These are phyloP conservation scores for Vultur gryphus DNA, from an alignment of 2,797 vertebrate genomes.

Conservation along the genomic window DNA sequence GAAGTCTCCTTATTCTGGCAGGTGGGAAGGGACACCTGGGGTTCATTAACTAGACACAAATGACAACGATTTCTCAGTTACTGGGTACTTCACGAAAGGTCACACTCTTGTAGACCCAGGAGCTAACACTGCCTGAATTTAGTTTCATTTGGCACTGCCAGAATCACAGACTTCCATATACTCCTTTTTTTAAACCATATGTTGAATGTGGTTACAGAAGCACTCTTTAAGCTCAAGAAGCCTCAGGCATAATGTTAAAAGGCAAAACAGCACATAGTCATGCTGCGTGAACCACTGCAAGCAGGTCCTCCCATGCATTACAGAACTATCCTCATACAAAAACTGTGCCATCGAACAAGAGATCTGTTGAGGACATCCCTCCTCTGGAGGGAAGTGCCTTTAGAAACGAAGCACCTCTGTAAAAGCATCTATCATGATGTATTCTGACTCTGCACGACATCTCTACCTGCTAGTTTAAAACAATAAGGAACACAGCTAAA, in stretches of 20 bases:
- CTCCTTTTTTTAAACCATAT: background rate
- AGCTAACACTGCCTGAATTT: background rate
- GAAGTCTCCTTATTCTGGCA: background rate
- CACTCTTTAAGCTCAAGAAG: background rate
- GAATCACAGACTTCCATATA: background rate
- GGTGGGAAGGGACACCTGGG: background rate
- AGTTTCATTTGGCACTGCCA: background rate
- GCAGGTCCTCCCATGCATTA: background rate
- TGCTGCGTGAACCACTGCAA: rapidly evolving
- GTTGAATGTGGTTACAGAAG: background rate
- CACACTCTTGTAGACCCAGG: background rate
- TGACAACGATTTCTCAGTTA: background rate
- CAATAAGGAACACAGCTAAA: background rate
- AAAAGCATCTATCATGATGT: rapidly evolving
- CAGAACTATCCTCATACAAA: background rate
- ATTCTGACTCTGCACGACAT: rapidly evolving
- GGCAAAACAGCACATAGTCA: background rate
- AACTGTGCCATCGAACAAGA: rapidly evolving
- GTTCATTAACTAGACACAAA: conserved; percentile 6
- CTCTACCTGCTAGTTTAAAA: background rate
- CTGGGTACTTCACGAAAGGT: background rate
- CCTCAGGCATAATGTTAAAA: background rate
- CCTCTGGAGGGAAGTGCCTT: background rate
- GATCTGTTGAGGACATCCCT: rapidly evolving
- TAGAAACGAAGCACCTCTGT: background rate